phyloP scores from a whole-genome alignment of 2,113 vertebrate species.

The Phalacrocorax aristotelis region DNA sequence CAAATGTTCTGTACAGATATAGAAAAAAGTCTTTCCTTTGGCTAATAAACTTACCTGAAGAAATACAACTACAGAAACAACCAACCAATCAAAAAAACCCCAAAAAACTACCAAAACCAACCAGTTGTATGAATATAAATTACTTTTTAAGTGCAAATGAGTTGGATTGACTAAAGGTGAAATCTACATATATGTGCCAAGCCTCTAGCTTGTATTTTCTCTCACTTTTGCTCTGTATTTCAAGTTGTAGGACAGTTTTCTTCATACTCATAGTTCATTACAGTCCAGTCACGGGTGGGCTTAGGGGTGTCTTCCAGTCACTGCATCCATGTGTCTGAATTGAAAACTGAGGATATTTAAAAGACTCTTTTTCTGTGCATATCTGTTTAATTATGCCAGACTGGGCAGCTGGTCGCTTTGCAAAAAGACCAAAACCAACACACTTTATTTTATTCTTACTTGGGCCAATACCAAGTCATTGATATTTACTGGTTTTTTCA shows the following conservation, averaged over 20 bases:
- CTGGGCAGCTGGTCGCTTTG: not conserved
- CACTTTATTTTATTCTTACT: not conserved
- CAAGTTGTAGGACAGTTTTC: not conserved
- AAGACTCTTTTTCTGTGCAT: not conserved
- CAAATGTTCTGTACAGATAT: not conserved
- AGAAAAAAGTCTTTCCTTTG: not conserved
- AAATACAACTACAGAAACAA: not conserved
- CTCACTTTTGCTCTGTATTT: not conserved
- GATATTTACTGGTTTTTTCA: not conserved
- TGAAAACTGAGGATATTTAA: not conserved
- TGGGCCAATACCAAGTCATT: not conserved
- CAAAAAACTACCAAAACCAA: too few species aligned
- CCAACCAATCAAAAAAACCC: not conserved
- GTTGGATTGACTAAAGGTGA: not conserved
- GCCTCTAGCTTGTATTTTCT: not conserved
- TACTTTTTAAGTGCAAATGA: slow-evolving; percentile 3
- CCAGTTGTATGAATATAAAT: not conserved
- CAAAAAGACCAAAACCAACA: not conserved
- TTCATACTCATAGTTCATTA: not conserved
- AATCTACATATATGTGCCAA: not conserved
- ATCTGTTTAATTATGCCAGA: not conserved
- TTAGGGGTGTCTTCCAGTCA: not conserved
- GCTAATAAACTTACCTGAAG: not conserved
- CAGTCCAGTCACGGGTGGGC: not conserved
- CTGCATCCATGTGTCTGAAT: not conserved